Percentiles rank a stretch among this genome's conserved stretches.
Evolutionary conservation across 92 coral and sea anemone species (phyloP).

Genomic region (Porites evermanni): DNA sequence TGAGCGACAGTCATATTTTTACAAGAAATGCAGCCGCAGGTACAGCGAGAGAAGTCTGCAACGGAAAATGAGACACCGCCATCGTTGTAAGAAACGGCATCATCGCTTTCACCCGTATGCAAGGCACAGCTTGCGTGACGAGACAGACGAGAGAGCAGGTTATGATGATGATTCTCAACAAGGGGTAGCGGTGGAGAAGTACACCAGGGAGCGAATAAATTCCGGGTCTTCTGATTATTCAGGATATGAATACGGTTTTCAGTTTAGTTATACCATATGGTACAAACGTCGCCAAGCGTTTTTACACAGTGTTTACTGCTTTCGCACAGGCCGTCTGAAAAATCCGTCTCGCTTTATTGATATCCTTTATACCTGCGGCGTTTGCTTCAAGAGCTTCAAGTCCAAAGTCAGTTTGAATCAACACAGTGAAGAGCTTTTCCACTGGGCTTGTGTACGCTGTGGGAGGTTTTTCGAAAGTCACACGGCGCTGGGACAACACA

Average conservation of each 20-base stretch:
- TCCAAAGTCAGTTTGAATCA: slow-evolving; percentile 87
- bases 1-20: slow-evolving; percentile 13
- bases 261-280: slow-evolving; percentile 73
- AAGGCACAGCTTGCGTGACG: slow-evolving; percentile 13
- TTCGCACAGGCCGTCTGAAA: slow-evolving; percentile 61
- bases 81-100: background rate
- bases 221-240: slow-evolving; percentile 52
- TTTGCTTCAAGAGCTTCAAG: slow-evolving; percentile 89
- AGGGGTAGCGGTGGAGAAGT: background rate
- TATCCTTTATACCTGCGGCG: slow-evolving; percentile 87
- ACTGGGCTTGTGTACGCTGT: slow-evolving; percentile 97
- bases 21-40: slow-evolving; percentile 5
- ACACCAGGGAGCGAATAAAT: background rate
- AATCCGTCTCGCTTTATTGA: slow-evolving; percentile 59
- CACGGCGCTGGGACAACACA: slow-evolving; percentile 97
- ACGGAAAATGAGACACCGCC: background rate
- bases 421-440: slow-evolving; percentile 90
- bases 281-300: slow-evolving; percentile 64
- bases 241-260: slow-evolving; percentile 17
- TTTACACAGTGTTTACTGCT: slow-evolving; percentile 53
- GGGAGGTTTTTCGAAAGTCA: slow-evolving; percentile 87
- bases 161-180: background rate
- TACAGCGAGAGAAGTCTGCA: background rate
- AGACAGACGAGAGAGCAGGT: background rate
- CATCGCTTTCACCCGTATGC: slow-evolving; percentile 39